These are phyloP conservation scores for Drosophila birchii DNA, from an alignment of 2,888 invertebrate genomes.

Conservation along the genomic window DNA sequence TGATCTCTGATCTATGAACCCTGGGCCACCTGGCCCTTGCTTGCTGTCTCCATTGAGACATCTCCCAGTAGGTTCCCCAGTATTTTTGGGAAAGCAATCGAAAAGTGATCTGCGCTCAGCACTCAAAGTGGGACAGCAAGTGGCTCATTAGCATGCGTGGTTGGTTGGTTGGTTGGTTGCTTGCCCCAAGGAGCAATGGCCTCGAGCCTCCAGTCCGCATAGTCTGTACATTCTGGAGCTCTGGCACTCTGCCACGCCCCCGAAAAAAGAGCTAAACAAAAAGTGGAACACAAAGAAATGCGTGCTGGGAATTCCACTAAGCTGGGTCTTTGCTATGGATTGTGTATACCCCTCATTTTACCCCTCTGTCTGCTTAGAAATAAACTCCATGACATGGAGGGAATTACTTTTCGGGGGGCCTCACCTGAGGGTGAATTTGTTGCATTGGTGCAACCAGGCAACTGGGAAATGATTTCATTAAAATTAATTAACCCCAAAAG, in stretches of 20 bases:
- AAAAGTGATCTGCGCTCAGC: slow-evolving; percentile 7
- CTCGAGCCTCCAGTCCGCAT: slow-evolving; percentile 32
- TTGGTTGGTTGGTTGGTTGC: slow-evolving; percentile 43
- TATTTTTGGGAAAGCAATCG: too few species aligned
- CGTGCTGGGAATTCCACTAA: slow-evolving; percentile 62
- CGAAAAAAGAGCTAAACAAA: neutral
- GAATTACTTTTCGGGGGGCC: too few species aligned
- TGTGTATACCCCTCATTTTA: neutral
- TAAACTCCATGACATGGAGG: slow-evolving; percentile 14
- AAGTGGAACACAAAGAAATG: slow-evolving; percentile 66
- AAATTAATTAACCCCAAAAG: slow-evolving; percentile 72
- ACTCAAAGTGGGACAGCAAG: slow-evolving; percentile 30
- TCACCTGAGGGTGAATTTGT: slow-evolving; percentile 8
- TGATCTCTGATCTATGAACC: neutral
- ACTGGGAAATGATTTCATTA: slow-evolving; percentile 71
- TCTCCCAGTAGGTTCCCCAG: neutral
- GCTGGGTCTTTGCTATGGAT: neutral
- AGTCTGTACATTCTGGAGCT: too few species aligned
- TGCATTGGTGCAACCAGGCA: slow-evolving; percentile 15
- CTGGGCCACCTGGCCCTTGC: neutral
- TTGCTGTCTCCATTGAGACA: slow-evolving; percentile 6
- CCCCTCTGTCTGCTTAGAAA: neutral
- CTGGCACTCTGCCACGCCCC: slow-evolving; percentile 18
- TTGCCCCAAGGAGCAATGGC: slow-evolving; percentile 66
- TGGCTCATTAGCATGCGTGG: slow-evolving; percentile 68